These are phyloP conservation scores for Resseliella maxima DNA, from an alignment of 2,888 invertebrate species.

Conservation along the genomic window DNA sequence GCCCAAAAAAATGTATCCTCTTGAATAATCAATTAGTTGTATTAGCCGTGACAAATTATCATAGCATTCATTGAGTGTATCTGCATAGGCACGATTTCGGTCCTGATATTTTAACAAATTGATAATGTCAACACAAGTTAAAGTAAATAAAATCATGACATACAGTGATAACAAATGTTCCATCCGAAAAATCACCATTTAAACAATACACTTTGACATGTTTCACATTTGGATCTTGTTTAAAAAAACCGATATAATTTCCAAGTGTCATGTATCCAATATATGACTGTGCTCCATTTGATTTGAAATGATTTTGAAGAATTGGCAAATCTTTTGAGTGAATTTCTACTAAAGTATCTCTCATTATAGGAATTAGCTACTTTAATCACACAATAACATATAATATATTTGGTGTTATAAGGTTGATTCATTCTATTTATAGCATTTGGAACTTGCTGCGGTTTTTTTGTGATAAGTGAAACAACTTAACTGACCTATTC, in stretches of 20 bases:
- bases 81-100: neutral
- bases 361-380: neutral
- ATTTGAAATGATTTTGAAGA: neutral
- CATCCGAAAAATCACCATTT: neutral
- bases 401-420: too few species aligned
- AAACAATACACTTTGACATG: neutral
- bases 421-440: too few species aligned
- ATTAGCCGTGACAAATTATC: neutral
- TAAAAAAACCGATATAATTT: neutral
- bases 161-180: conserved; percentile 11
- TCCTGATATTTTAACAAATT: neutral
- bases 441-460: too few species aligned
- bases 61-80: neutral
- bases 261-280: neutral
- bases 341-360: neutral
- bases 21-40: neutral
- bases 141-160: neutral
- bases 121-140: neutral
- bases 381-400: too few species aligned
- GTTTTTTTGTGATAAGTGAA: too few species aligned
- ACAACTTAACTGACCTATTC: too few species aligned
- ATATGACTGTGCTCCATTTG: neutral
- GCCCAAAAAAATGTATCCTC: neutral
- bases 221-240: conserved; percentile 18
- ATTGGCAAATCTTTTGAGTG: neutral